Conservation (phyloP, 2,888 invertebrate species). For the Schrankia costaestrigalis region DNA sequence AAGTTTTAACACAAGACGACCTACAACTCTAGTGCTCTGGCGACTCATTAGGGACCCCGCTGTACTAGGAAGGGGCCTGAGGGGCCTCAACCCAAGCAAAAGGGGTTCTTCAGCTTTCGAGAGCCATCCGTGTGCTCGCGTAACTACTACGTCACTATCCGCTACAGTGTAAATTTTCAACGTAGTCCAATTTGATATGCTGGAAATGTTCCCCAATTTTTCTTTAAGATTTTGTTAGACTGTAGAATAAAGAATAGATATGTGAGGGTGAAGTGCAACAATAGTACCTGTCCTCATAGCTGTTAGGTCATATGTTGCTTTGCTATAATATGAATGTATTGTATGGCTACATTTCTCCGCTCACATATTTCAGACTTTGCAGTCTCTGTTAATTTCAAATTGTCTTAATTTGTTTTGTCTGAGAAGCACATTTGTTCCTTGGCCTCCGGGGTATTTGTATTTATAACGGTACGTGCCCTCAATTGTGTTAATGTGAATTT, state of each 20-base stretch:
- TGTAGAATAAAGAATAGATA: conserved; percentile 30
- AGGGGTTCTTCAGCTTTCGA: conserved; percentile 66
- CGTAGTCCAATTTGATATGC: conserved; percentile 16
- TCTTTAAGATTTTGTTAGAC: conserved; percentile 23
- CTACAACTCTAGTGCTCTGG: conserved; percentile 79
- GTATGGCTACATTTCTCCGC: conserved; percentile 41
- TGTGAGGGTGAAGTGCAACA: conserved; percentile 36
- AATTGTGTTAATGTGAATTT: conserved; percentile 19
- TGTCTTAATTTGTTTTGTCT: conserved; percentile 73
- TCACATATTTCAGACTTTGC: conserved; percentile 64
- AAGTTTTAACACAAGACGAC: conserved; percentile 69
- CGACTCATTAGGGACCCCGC: conserved; percentile 76
- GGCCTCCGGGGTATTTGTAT: conserved; percentile 48
- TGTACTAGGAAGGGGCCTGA: conserved; percentile 57
- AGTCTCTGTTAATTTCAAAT: conserved; percentile 71
- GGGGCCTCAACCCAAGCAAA: conserved; percentile 63
- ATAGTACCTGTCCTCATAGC: conserved; percentile 29
- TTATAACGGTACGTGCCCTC: conserved; percentile 33
- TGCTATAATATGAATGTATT: conserved; percentile 48
- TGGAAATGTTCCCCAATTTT: conserved; percentile 14
- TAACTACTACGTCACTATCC: conserved; percentile 45
- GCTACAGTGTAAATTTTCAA: conserved; percentile 32
- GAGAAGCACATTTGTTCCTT: conserved; percentile 61
- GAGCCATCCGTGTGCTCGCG: conserved; percentile 64
- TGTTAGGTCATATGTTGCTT: conserved; percentile 46